Evolutionary conservation across 2,888 invertebrate genomes (phyloP).

Genomic region (Dascillus cervinus): DNA sequence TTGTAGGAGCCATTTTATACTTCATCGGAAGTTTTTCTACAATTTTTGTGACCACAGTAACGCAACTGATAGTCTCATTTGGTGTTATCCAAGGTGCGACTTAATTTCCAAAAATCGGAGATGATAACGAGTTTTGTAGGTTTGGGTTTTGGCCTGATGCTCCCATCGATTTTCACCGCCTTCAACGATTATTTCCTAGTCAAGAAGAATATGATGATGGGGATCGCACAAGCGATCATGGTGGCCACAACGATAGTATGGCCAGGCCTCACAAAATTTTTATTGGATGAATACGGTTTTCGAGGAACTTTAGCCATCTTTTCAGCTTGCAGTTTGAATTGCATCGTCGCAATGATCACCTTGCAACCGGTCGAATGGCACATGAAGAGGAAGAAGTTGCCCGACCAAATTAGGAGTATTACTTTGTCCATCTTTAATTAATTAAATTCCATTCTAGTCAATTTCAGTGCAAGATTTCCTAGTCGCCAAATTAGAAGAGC

Average conservation of each 20-base stretch:
- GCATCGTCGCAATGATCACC: slow-evolving; percentile 59
- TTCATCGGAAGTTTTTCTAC: slow-evolving; percentile 54
- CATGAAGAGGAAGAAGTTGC: slow-evolving; percentile 40
- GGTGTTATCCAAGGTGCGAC: slow-evolving; percentile 60
- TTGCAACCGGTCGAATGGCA: slow-evolving; percentile 74
- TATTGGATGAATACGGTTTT: slow-evolving; percentile 59
- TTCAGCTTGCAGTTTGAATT: slow-evolving; percentile 59
- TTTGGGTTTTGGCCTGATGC: slow-evolving; percentile 63
- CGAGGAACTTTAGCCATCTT: slow-evolving; percentile 60
- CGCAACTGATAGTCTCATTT: slow-evolving; percentile 57
- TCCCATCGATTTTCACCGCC: slow-evolving; percentile 64
- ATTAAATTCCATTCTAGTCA: too few relatives aligned
- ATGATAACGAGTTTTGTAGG: slow-evolving; percentile 43
- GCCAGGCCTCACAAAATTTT: slow-evolving; percentile 55
- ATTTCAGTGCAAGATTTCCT: too few relatives aligned
- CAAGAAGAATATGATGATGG: slow-evolving; percentile 65
- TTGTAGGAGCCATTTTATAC: slow-evolving; percentile 57
- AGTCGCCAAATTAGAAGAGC: too few relatives aligned
- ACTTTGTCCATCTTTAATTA: slow-evolving; percentile 7
- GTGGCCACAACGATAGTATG: slow-evolving; percentile 61
- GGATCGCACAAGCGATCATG: slow-evolving; percentile 63
- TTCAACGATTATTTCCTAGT: slow-evolving; percentile 69
- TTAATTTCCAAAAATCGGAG: too few relatives aligned
- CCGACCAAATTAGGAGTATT: slow-evolving; percentile 16
- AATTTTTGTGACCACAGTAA: slow-evolving; percentile 55